These are phyloP conservation scores for Himalopsyche phryganea DNA, from an alignment of 1,140 invertebrate genomes.

Conservation along the genomic window DNA sequence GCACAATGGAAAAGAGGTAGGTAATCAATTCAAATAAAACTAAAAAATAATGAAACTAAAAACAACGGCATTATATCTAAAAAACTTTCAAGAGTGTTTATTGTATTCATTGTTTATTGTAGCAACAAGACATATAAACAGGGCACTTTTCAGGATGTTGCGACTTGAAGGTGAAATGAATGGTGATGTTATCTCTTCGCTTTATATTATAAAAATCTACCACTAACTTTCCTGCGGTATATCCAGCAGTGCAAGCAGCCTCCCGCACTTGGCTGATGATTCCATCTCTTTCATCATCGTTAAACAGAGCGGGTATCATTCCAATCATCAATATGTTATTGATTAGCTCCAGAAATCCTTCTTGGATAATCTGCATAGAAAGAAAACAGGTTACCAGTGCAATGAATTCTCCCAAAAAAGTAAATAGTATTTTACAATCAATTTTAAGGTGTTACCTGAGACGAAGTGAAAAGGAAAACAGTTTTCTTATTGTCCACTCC, in stretches of 20 bases:
- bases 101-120: no score
- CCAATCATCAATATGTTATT: conserved; percentile 88
- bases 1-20: no score
- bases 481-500: conserved; percentile 75
- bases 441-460: conserved; percentile 55
- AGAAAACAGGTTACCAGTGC: not conserved
- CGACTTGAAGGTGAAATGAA: no score
- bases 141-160: no score
- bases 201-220: no score
- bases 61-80: no score
- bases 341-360: conserved; percentile 83
- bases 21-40: no score
- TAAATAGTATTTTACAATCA: not conserved
- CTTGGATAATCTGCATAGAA: conserved; percentile 57
- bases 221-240: conserved; percentile 66
- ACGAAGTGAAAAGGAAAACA: conserved; percentile 80
- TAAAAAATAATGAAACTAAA: no score
- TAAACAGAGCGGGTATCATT: conserved; percentile 77
- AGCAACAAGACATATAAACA: no score
- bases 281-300: conserved; percentile 81
- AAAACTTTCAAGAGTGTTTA: no score
- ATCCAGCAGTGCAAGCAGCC: conserved; percentile 65
- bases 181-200: no score
- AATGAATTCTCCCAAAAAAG: not conserved
- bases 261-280: conserved; percentile 65